Evolutionary conservation across 2,797 vertebrate species (phyloP), one percentile per base, ranked within the genome.

Genomic region (Coregonus suidteri): DNA sequence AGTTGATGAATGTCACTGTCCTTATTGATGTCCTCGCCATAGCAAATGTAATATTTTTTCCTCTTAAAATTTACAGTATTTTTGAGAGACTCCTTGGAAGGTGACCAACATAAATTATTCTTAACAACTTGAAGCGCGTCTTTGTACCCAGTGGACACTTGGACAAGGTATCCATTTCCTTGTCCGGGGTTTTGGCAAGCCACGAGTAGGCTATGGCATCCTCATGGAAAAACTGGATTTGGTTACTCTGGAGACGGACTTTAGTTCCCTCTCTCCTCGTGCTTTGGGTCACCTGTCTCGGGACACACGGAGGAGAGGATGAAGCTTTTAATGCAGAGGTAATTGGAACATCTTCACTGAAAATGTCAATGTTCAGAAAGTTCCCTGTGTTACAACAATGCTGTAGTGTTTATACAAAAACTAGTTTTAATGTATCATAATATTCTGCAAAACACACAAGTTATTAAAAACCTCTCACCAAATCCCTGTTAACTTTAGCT

Each of bases 261-360:
- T 66, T 93, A 6, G 35, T 88, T 20, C 81, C 78, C n/a, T 80
- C 76, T 54, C 75, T 94, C 83, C 76, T 84, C 62, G 84, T 92
- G 81, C 83, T 95, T 59, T 89, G 83, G 81, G 72, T 94, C 83
- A 89, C 86, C 1, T 91, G 91, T 66, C 80, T 88, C 0, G 88
- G 83, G 6, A 89, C 91, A 71, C 88, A 77, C 2, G 92, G 82
- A 76, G 88, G 87, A 20, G 88, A 91, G 64, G 91, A 79, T 4
- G 88, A 79, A 14, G 0, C 84, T 25, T 95, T 95, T 83, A 94
- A 90, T 79, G 79, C 91, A 56, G 94, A 95, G 94, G 94, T 95
- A 92, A 88, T 7, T 41, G 31, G 20, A 41, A 47, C 6, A 34
- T 68, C 16, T 68, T 35, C 34, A 16, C 31, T 11, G 66, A 30